A percentile compares a stretch with the other conserved stretches of the same genome.
These are phyloP conservation scores for Stomatorhinus walkeri DNA, from an alignment of 2,797 vertebrate genomes.

Conservation along the genomic window DNA sequence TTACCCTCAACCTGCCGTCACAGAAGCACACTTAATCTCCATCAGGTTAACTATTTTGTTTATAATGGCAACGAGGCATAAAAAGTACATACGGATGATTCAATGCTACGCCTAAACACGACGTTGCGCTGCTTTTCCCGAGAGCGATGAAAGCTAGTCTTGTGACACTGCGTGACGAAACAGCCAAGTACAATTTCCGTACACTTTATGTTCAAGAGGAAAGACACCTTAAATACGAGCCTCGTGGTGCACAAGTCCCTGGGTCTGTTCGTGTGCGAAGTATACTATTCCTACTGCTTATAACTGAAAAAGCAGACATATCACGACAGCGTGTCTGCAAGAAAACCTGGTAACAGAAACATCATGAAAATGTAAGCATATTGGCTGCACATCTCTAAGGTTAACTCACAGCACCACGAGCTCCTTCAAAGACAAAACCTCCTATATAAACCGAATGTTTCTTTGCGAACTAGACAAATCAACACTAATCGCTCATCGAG, in stretches of 20 bases:
- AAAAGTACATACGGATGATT: background rate
- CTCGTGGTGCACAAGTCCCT: background rate
- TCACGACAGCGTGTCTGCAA: background rate
- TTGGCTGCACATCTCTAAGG: background rate
- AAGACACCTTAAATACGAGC: background rate
- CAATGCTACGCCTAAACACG: background rate
- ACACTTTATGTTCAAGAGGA: background rate
- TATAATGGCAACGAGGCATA: background rate
- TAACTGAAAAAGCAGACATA: background rate
- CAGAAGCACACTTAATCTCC: conserved; percentile 8
- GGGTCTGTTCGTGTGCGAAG: background rate
- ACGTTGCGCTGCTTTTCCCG: background rate
- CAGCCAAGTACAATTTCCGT: background rate
- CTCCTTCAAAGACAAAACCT: background rate
- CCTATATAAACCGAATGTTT: background rate
- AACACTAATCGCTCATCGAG: background rate
- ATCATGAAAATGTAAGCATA: background rate
- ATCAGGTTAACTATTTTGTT: background rate
- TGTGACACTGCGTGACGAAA: background rate
- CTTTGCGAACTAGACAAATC: background rate
- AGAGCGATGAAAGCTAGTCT: background rate
- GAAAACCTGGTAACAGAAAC: background rate
- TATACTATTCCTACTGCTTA: background rate
- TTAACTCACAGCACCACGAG: background rate
- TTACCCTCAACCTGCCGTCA: background rate